Evolutionary conservation across 2,888 invertebrate species (phyloP).

Genomic region (Cryptocephalus moraei): DNA sequence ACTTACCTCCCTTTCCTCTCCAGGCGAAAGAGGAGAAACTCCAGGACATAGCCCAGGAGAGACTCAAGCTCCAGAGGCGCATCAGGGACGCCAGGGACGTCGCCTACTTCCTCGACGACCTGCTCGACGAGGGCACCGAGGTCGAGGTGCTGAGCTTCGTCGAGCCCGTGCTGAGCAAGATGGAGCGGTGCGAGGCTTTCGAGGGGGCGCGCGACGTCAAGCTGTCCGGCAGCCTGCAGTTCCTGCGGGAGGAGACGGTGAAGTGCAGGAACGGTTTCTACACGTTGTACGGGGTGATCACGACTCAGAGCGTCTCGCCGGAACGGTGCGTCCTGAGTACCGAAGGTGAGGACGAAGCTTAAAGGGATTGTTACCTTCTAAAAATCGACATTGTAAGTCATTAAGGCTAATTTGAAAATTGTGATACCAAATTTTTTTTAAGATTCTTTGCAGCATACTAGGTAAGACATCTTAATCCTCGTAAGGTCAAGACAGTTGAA

Average conservation of each 20-base stretch:
- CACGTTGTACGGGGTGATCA: slow-evolving; percentile 47
- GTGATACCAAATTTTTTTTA: too few relatives aligned
- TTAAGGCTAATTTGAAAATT: too few relatives aligned
- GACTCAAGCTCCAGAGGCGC: slow-evolving; percentile 41
- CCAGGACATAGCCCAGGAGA: slow-evolving; percentile 37
- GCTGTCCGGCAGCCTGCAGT: slow-evolving; percentile 42
- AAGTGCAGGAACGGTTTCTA: slow-evolving; percentile 35
- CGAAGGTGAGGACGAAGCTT: slow-evolving; percentile 37
- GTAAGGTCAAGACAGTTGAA: too few relatives aligned
- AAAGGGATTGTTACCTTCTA: too few relatives aligned
- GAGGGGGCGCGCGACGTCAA: slow-evolving; percentile 37
- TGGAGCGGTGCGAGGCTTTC: slow-evolving; percentile 52
- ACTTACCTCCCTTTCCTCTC: neutral
- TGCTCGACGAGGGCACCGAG: slow-evolving; percentile 53
- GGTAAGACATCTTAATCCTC: too few relatives aligned
- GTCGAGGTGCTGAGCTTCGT: slow-evolving; percentile 62
- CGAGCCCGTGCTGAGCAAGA: slow-evolving; percentile 52
- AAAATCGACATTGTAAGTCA: too few relatives aligned
- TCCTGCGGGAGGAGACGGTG: slow-evolving; percentile 44
- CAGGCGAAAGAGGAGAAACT: slow-evolving; percentile 29
- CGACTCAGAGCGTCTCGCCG: slow-evolving; percentile 55
- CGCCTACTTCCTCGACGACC: slow-evolving; percentile 49
- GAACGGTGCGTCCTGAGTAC: slow-evolving; percentile 47
- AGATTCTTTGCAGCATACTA: too few relatives aligned
- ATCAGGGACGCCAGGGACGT: slow-evolving; percentile 49